Evolutionary conservation across 2,797 vertebrate species (phyloP).

Genomic region (Hephaestus fuliginosus): DNA sequence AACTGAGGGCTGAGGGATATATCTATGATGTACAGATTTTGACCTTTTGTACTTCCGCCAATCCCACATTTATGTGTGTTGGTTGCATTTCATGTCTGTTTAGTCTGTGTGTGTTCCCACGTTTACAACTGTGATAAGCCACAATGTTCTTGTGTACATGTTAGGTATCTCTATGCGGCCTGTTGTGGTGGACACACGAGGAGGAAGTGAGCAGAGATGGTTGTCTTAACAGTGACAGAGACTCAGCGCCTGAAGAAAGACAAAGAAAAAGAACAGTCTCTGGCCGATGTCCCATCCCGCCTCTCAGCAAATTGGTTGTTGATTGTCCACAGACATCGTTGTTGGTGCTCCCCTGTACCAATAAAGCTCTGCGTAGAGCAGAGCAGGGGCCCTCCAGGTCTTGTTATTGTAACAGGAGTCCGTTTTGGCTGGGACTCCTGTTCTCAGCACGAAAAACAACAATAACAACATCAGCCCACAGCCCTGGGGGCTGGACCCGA

Average conservation of each 20-base stretch:
- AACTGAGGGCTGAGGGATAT: background rate
- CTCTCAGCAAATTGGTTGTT: constrained; percentile 76
- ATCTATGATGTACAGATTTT: too few relatives aligned
- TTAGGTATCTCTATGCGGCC: constrained; percentile 36
- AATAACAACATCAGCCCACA: constrained; percentile 82
- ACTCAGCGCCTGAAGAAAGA: constrained; percentile 36
- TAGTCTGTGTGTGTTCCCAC: background rate
- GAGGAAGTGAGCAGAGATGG: constrained; percentile 43
- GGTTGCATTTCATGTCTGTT: background rate
- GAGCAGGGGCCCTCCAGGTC: constrained; percentile 66
- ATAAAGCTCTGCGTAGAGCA: constrained; percentile 61
- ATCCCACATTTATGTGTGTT: background rate
- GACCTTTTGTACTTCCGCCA: too few relatives aligned
- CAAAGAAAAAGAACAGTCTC: constrained; percentile 56
- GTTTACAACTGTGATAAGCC: background rate
- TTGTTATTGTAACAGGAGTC: constrained; percentile 80
- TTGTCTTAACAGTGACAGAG: constrained; percentile 53
- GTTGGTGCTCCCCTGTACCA: constrained; percentile 69
- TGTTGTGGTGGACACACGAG: constrained; percentile 36
- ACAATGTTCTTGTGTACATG: constrained; percentile 8
- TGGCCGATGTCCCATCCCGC: constrained; percentile 67
- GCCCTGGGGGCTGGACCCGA: constrained; percentile 64
- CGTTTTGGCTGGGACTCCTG: constrained; percentile 75
- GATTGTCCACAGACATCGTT: constrained; percentile 78
- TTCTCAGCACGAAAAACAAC: constrained; percentile 82